These are phyloP conservation scores for Gorsachius magnificus DNA, from an alignment of 2,797 vertebrate species.

Conservation along the genomic window DNA sequence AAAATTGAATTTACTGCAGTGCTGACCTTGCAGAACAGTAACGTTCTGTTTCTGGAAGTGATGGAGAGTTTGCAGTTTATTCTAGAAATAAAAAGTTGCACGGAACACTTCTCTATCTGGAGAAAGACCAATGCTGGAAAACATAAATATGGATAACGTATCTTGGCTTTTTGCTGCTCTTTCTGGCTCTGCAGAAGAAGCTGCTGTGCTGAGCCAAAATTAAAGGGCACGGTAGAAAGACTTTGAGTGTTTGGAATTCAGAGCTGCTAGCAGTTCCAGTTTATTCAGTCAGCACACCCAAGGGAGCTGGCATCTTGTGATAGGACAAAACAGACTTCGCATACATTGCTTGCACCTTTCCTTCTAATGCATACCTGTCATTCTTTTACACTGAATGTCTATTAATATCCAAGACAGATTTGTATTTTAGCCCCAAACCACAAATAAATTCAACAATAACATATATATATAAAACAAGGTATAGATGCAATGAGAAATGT, in stretches of 20 bases:
- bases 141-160: constrained; percentile 29
- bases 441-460: neutral
- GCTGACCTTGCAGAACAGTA: neutral
- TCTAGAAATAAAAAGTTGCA: neutral
- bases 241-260: neutral
- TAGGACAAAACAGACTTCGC: neutral
- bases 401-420: neutral
- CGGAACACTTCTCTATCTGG: neutral
- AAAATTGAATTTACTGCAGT: neutral
- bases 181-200: neutral
- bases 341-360: neutral
- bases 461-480: neutral
- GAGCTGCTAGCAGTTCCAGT: neutral
- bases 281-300: neutral
- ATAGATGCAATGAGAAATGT: neutral
- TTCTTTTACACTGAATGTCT: neutral
- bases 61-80: neutral
- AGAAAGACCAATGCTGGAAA: neutral
- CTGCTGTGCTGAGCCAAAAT: neutral
- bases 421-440: neutral
- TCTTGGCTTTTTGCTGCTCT: neutral
- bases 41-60: neutral
- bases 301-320: neutral
- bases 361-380: neutral
- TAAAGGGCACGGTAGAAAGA: neutral